Conservation (phyloP, 2,888 invertebrate species). For the Nudaria mundana region DNA sequence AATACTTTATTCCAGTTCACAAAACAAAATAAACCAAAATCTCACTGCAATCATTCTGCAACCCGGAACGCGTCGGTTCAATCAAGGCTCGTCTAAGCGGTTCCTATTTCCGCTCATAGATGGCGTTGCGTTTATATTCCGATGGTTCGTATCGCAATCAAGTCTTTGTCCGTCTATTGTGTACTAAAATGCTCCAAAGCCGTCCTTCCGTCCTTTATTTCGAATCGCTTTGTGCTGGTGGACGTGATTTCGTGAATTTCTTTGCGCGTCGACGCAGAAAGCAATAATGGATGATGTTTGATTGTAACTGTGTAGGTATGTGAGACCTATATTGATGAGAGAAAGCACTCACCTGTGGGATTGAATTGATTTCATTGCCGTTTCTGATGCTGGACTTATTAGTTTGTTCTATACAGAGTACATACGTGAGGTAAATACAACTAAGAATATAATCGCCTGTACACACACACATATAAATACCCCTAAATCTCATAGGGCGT, state of each 20-base stretch:
- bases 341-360: slow-evolving; percentile 22
- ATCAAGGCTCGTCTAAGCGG: slow-evolving; percentile 60
- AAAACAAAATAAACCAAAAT: slow-evolving; percentile 26
- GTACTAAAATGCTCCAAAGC: slow-evolving; percentile 39
- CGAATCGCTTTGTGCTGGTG: slow-evolving; percentile 47
- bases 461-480: too few relatives aligned
- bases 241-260: slow-evolving; percentile 57
- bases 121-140: slow-evolving; percentile 54
- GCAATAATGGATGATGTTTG: slow-evolving; percentile 60
- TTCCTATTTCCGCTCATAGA: slow-evolving; percentile 71
- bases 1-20: slow-evolving; percentile 18
- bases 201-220: slow-evolving; percentile 64
- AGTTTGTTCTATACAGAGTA: slow-evolving; percentile 5
- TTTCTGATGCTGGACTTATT: slow-evolving; percentile 9
- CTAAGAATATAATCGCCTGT: too few relatives aligned
- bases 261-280: slow-evolving; percentile 58
- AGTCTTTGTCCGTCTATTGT: slow-evolving; percentile 65
- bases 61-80: slow-evolving; percentile 32
- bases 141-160: slow-evolving; percentile 46
- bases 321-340: slow-evolving; percentile 31
- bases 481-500: too few relatives aligned
- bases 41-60: slow-evolving; percentile 30
- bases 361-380: slow-evolving; percentile 21
- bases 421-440: background rate
- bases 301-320: slow-evolving; percentile 38